These are phyloP conservation scores for Homarus gammarus DNA, from an alignment of 2,888 invertebrate species.

Conservation along the genomic window DNA sequence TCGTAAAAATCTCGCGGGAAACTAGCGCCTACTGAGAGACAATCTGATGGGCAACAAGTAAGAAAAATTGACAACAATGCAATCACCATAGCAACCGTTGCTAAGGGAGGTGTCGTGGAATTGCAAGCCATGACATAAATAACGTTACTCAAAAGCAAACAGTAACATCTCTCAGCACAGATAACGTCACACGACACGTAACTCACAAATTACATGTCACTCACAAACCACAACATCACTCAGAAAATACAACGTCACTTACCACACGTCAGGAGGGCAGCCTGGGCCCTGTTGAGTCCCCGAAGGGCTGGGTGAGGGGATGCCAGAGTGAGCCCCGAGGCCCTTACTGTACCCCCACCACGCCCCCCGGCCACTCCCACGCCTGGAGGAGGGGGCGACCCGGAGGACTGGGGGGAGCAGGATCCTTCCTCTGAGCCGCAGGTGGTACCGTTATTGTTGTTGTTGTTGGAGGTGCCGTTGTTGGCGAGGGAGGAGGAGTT, in stretches of 20 bases:
- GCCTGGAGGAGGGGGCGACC: constrained; percentile 51
- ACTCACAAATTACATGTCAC: not conserved
- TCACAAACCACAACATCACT: not conserved
- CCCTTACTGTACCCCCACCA: constrained; percentile 36
- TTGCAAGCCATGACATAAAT: constrained; percentile 30
- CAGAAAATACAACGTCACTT: too few relatives aligned
- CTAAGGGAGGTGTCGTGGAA: not conserved
- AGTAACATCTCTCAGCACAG: not conserved
- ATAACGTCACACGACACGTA: not conserved
- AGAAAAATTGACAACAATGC: too few relatives aligned
- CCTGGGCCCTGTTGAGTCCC: constrained; percentile 64
- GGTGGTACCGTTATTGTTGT: constrained; percentile 56
- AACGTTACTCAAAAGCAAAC: not conserved
- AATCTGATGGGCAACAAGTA: too few relatives aligned
- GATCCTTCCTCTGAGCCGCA: constrained; percentile 69
- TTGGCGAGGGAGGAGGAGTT: constrained; percentile 34
- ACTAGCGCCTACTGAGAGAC: too few relatives aligned
- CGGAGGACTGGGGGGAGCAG: constrained; percentile 56
- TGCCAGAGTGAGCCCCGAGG: constrained; percentile 31
- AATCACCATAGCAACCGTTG: too few relatives aligned
- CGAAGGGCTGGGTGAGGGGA: constrained; percentile 69
- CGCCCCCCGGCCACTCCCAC: constrained; percentile 17
- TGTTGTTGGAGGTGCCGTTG: constrained; percentile 25
- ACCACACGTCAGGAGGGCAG: constrained; percentile 56
- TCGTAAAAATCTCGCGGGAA: too few relatives aligned